These are phyloP conservation scores for Ammodytes dubius DNA, from an alignment of 2,113 vertebrate genomes.

Conservation along the genomic window DNA sequence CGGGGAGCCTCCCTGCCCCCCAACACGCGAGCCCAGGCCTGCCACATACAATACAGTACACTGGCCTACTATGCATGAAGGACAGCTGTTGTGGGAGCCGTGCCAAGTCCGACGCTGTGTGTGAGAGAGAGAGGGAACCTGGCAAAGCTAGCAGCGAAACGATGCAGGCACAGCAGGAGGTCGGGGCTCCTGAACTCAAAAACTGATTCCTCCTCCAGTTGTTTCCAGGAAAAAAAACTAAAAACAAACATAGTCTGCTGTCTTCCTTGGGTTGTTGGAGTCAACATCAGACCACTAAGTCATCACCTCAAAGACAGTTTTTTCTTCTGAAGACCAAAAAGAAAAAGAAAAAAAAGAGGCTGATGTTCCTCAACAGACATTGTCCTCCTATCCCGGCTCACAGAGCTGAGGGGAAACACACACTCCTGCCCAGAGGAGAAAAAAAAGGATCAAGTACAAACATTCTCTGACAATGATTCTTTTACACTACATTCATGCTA, in stretches of 20 bases:
- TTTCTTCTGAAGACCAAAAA: constrained; percentile 65
- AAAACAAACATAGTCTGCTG: constrained; percentile 41
- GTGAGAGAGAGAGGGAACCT: constrained; percentile 18
- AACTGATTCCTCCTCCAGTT: constrained; percentile 50
- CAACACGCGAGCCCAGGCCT: constrained; percentile 30
- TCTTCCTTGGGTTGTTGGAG: constrained; percentile 61
- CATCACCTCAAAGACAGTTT: constrained; percentile 27
- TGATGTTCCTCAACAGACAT: constrained; percentile 39
- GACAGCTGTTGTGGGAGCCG: constrained; percentile 55
- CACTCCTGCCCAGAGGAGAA: constrained; percentile 8
- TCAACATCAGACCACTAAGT: constrained; percentile 48
- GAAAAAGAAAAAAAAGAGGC: constrained; percentile 55
- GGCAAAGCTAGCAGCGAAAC: constrained; percentile 26
- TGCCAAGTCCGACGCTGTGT: constrained; percentile 38
- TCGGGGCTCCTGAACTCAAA: constrained; percentile 49
- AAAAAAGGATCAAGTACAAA: constrained; percentile 34
- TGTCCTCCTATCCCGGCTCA: constrained; percentile 28
- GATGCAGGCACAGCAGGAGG: constrained; percentile 36
- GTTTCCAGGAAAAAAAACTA: constrained; percentile 64
- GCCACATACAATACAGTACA: constrained; percentile 40
- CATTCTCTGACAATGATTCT: constrained; percentile 51
- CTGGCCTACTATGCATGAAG: constrained; percentile 63
- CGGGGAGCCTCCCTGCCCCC: constrained; percentile 42
- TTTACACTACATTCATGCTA: constrained; percentile 65
- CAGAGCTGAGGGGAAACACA: constrained; percentile 52